phyloP scores from a whole-genome alignment of 2,797 vertebrate species.

The Falco novaeseelandiae region DNA sequence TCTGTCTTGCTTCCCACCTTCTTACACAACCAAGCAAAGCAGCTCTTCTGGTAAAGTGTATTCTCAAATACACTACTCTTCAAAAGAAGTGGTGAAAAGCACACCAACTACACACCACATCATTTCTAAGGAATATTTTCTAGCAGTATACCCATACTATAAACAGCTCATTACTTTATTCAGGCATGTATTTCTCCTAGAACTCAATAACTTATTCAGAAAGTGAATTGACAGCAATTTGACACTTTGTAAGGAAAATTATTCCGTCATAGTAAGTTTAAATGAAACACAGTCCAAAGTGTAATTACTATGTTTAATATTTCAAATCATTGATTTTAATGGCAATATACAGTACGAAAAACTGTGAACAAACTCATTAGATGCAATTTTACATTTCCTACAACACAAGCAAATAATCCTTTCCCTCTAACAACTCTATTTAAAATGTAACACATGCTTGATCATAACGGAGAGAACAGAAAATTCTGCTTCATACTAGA shows the following conservation, averaged over 20 bases:
- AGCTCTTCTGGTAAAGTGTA: not conserved
- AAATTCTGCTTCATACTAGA: not conserved
- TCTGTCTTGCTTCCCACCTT: not conserved
- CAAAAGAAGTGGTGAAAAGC: not conserved
- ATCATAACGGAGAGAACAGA: not conserved
- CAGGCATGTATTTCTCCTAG: not conserved
- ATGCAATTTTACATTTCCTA: not conserved
- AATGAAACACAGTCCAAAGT: not conserved
- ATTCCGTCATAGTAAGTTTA: not conserved
- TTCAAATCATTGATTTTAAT: conserved; percentile 9
- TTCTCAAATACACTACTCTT: not conserved
- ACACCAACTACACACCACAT: not conserved
- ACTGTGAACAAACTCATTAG: not conserved
- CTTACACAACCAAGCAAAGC: not conserved
- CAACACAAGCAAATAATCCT: not conserved
- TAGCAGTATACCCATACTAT: not conserved
- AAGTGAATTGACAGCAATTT: not conserved
- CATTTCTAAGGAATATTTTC: not conserved
- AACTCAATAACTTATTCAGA: not conserved
- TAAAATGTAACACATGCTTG: not conserved
- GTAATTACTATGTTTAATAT: conserved; percentile 2
- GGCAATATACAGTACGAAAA: not conserved
- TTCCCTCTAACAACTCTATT: not conserved
- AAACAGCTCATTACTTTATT: not conserved
- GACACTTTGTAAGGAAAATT: not conserved